Base-by-base conservation (phyloP, 2,113 vertebrate species). In the Pagrus major region DNA sequence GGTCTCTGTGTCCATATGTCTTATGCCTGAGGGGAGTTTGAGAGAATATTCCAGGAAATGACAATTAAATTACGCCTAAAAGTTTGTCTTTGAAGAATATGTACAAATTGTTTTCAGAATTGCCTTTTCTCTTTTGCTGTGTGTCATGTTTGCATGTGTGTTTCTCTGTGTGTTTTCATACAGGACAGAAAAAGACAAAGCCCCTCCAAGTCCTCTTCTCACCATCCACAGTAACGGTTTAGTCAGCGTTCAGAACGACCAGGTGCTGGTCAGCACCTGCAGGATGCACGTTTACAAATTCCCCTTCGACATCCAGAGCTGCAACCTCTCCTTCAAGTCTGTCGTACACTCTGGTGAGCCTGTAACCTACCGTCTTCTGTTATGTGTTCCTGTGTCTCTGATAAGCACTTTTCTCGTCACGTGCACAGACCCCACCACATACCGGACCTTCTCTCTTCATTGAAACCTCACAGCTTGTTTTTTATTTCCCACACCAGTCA, bases 241-340 rank as follows among this genome's bases (percentile, higher is more conserved):
- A 0, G 79, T 92, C 8, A 0, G 9, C 0, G 2, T 80, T 4
- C 76, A 76, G 33, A 81, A 93, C 0, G 78, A 91, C 52, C 61
- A 80, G 71, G 83, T 90, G 27, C 4, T 93, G 49, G 63, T 89
- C 35, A 92, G 89, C 87, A 90, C 85, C 68, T 94, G 93, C 76
- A 86, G 52, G 69, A 90, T 94, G 89, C 71, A 86, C 0, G 64
- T 94, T 31, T 69, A 89, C 81, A 83, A 83, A 54, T 94, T 94
- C 56, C 93, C 93, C 41, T 93, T 94, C 0, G 92, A 94, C 72
- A 63, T 31, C 0, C 93, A 93, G 86, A 89, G 61, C 37, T 94
- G 93, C 86, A 89, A 16, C 58, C 75, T 94, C 37, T 72, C 93
- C 3, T 79, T 94, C 69, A 88, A 75, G 35, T 91, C 93, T 5